Conservation (phyloP, 2,113 vertebrate genomes). For the Hystrix brachyura region DNA sequence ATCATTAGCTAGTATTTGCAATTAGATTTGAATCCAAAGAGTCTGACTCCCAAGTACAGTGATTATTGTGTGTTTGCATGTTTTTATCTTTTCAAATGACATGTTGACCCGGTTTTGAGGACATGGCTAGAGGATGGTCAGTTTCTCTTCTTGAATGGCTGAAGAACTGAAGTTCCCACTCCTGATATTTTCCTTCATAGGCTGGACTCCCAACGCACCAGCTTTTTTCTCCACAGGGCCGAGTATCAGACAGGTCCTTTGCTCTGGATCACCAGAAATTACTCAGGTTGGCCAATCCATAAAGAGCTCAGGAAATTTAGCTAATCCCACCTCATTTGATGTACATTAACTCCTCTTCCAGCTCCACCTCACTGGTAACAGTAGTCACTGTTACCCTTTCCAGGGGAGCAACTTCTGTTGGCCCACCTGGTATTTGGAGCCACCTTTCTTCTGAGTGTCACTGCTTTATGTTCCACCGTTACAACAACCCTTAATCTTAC, state of each 20-base stretch:
- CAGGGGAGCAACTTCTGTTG: rapidly evolving
- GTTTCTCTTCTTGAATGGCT: background rate
- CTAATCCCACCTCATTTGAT: background rate
- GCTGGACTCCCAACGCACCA: background rate
- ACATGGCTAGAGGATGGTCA: background rate
- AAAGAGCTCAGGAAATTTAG: background rate
- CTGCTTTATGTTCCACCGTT: background rate
- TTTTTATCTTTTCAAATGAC: background rate
- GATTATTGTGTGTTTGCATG: background rate
- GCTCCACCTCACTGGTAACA: background rate
- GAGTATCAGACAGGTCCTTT: background rate
- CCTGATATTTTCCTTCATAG: background rate
- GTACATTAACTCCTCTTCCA: background rate
- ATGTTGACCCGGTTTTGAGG: background rate
- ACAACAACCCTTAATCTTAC: background rate
- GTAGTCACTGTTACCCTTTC: background rate
- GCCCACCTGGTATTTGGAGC: too few relatives aligned
- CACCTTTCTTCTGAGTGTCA: background rate
- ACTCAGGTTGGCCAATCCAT: background rate
- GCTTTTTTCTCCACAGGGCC: background rate
- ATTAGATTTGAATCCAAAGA: slow-evolving; percentile 1
- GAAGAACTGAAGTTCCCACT: background rate
- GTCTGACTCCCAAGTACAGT: background rate
- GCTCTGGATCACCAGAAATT: background rate
- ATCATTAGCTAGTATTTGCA: background rate